Conservation (phyloP, 2,797 vertebrate species). For the Aphelocoma californica region DNA sequence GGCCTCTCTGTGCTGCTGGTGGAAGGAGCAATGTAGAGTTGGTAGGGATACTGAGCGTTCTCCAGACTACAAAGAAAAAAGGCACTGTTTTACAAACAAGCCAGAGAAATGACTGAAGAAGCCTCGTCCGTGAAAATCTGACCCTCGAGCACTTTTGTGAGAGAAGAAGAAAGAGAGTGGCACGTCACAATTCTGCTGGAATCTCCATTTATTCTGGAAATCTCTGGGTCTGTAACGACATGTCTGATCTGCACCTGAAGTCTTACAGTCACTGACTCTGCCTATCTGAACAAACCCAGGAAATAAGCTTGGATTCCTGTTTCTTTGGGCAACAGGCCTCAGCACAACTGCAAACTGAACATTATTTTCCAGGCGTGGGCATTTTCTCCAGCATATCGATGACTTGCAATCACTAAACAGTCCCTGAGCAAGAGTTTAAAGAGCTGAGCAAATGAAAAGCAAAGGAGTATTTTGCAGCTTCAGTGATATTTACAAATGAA, state of each 20-base stretch:
- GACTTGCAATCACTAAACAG: neutral
- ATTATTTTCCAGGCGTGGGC: neutral
- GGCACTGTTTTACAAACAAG: slow-evolving; percentile 64
- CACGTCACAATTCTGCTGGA: neutral
- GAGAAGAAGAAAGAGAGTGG: neutral
- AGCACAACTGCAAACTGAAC: neutral
- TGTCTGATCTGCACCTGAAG: neutral
- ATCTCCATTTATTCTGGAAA: neutral
- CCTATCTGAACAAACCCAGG: neutral
- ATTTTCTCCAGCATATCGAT: neutral
- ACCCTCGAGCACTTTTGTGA: neutral
- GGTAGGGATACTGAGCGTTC: slow-evolving; percentile 94
- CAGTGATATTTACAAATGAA: neutral
- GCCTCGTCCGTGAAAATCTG: neutral
- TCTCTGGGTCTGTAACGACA: neutral
- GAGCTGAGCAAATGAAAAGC: neutral
- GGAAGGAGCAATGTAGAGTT: slow-evolving; percentile 95
- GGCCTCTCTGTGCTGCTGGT: slow-evolving; percentile 87
- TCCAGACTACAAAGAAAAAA: slow-evolving; percentile 85
- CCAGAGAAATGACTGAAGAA: neutral
- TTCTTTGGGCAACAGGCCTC: neutral
- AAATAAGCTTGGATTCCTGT: neutral
- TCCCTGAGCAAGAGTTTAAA: neutral
- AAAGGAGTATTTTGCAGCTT: neutral
- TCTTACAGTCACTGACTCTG: neutral